These are phyloP conservation scores for Drosophila seguyi DNA, from an alignment of 1,140 invertebrate species.

Conservation along the genomic window DNA sequence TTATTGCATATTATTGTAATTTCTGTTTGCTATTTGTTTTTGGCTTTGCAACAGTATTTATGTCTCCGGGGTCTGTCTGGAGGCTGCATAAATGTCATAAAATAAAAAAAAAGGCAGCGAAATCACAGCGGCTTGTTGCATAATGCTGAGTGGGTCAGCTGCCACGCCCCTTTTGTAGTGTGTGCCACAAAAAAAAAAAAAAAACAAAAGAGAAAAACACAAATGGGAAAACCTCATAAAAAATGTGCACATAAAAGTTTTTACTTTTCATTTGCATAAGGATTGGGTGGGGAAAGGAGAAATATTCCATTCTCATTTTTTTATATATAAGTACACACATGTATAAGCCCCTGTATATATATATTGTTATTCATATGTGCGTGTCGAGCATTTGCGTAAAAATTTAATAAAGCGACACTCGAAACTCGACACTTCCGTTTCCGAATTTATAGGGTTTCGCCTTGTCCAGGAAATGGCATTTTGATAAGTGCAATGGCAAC, in stretches of 20 bases:
- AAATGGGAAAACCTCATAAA: slow-evolving; percentile 42
- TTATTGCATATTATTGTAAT: slow-evolving; percentile 83
- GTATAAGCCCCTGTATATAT: neutral
- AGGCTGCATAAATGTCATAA: slow-evolving; percentile 59
- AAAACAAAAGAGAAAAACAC: neutral
- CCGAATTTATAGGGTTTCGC: slow-evolving; percentile 22
- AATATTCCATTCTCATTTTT: slow-evolving; percentile 6
- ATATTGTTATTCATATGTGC: slow-evolving; percentile 78
- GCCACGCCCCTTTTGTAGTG: slow-evolving; percentile 40
- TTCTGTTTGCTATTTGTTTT: slow-evolving; percentile 82
- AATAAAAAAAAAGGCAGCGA: slow-evolving; percentile 54
- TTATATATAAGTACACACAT: neutral
- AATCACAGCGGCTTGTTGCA: slow-evolving; percentile 63
- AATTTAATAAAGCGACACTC: slow-evolving; percentile 82
- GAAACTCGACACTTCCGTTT: slow-evolving; percentile 43
- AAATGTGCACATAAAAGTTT: slow-evolving; percentile 71
- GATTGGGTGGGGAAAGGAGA: slow-evolving; percentile 6
- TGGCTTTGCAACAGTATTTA: slow-evolving; percentile 80
- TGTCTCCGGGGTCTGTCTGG: slow-evolving; percentile 25
- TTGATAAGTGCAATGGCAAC: slow-evolving; percentile 73
- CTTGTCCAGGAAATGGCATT: slow-evolving; percentile 67
- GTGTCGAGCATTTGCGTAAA: slow-evolving; percentile 79
- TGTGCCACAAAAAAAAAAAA: slow-evolving; percentile 16
- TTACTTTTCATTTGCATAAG: slow-evolving; percentile 80
- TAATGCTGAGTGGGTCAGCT: slow-evolving; percentile 63